Evolutionary conservation across 1,140 invertebrate species (phyloP).

Genomic region (Bactericera cockerelli): DNA sequence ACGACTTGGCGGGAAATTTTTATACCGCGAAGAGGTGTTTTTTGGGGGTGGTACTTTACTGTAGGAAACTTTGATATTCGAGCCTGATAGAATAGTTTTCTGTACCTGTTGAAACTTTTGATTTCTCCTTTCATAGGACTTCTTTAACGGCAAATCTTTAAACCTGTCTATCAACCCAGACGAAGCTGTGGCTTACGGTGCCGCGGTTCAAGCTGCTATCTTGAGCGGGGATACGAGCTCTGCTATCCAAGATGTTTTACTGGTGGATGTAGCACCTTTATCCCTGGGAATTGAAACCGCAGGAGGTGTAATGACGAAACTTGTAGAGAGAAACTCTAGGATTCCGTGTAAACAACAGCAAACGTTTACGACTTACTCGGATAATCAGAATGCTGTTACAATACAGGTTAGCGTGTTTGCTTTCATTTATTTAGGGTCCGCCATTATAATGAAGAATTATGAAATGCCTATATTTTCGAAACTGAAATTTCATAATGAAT

Average conservation of each 20-base stretch:
- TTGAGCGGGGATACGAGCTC: slow-evolving; percentile 38
- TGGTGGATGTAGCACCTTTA: slow-evolving; percentile 37
- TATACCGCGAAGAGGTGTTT: no score
- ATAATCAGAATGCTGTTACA: slow-evolving; percentile 56
- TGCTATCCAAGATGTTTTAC: slow-evolving; percentile 37
- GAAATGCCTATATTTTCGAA: no score
- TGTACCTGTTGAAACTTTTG: no score
- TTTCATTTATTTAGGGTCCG: slow-evolving; percentile 26
- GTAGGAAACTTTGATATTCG: no score
- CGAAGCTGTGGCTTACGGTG: slow-evolving; percentile 48
- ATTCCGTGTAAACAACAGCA: slow-evolving; percentile 38
- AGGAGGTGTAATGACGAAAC: slow-evolving; percentile 38
- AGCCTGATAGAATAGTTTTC: no score
- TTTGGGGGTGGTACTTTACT: no score
- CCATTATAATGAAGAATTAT: no score
- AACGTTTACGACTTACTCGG: slow-evolving; percentile 37
- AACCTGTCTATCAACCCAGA: slow-evolving; percentile 52
- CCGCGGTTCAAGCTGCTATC: slow-evolving; percentile 47
- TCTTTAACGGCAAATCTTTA: slow-evolving; percentile 42
- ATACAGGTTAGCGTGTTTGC: slow-evolving; percentile 51
- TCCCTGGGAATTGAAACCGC: slow-evolving; percentile 40
- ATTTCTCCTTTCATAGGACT: no score
- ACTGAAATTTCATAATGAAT: no score
- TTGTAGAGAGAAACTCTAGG: slow-evolving; percentile 37
- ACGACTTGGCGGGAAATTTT: no score